Conservation (phyloP, 2,113 vertebrate genomes). For the Trochalopteron elliotii region DNA sequence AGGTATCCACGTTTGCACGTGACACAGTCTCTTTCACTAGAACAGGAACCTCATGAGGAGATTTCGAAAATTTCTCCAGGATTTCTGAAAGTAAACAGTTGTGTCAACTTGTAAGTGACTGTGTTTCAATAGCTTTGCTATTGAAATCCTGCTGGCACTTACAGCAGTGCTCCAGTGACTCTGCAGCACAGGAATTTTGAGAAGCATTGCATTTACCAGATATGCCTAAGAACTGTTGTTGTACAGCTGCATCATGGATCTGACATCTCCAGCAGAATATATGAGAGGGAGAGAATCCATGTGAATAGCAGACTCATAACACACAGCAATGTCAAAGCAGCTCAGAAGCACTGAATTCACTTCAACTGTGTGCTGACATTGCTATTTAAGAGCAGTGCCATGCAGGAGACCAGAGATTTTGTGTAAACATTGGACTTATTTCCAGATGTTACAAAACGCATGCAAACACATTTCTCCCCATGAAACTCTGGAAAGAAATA, state of each 20-base stretch:
- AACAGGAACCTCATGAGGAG: not conserved
- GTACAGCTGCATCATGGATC: not conserved
- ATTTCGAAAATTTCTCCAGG: not conserved
- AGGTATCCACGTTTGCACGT: not conserved
- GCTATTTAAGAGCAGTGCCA: not conserved
- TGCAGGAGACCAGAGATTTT: not conserved
- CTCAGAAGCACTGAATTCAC: not conserved
- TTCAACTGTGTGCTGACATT: rapidly evolving
- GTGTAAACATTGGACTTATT: not conserved
- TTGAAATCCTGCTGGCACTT: not conserved
- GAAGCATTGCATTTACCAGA: not conserved
- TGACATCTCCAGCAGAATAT: not conserved
- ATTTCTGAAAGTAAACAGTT: not conserved
- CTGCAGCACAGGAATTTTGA: not conserved
- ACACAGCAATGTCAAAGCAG: not conserved
- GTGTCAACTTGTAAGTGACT: not conserved
- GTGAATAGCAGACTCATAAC: not conserved
- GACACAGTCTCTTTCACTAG: not conserved
- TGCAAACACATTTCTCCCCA: not conserved
- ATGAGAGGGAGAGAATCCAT: not conserved
- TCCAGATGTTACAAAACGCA: not conserved
- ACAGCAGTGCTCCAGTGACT: not conserved
- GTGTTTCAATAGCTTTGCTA: not conserved
- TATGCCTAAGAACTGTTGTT: not conserved
- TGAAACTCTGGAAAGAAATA: not conserved